Evolutionary conservation across 2,113 vertebrate genomes (phyloP), one percentile per base, ranked within the genome.

Genomic region (Puma concolor): DNA sequence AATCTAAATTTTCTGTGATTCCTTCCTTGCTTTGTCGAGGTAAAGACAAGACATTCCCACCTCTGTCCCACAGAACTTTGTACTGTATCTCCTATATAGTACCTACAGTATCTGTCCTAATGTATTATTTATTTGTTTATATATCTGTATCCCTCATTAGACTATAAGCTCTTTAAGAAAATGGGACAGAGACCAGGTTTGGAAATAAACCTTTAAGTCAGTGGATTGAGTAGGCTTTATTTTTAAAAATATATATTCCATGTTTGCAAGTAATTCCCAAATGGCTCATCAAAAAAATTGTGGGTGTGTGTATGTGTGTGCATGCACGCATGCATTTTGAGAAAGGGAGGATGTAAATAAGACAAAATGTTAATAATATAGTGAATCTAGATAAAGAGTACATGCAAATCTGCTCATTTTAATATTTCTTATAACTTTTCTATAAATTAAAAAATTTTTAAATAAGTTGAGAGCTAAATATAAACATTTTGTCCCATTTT

Each of bases 191-290:
- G 38, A 82, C 67, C 50, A 91, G 48, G 84, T 83, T 95, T 38
- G 87, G 67, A 96, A 94, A 87, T 52, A 76, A 41, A 87, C n/a
- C 14, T 87, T 91, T 87, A 94, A 80, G 36, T 87, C 41, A 91
- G 83, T 27, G 10, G 17, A 77, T 27, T 88, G 87, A 76, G 13
- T 17, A 52, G 76, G 7, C n/a, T 63, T 21, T 57, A 79, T 71
- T 60, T 94, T 36, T 21, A 81, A 71, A 92, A 74, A 84, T 77
- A 67, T 69, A 63, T 74, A 83, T 74, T 41, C 54, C 67, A 54
- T 88, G 33, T 63, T 25, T 94, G 63, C 60, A 88, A 95, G 48
- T 91, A 94, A 95, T 48, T 91, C 67, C 69, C 33, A 81, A 93
- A 67, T 82, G 33, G 10, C 48, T 87, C 60, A 60, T 52, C 74